Base-by-base conservation (phyloP, 2,888 invertebrate genomes). In the Drosophila longiperda region DNA sequence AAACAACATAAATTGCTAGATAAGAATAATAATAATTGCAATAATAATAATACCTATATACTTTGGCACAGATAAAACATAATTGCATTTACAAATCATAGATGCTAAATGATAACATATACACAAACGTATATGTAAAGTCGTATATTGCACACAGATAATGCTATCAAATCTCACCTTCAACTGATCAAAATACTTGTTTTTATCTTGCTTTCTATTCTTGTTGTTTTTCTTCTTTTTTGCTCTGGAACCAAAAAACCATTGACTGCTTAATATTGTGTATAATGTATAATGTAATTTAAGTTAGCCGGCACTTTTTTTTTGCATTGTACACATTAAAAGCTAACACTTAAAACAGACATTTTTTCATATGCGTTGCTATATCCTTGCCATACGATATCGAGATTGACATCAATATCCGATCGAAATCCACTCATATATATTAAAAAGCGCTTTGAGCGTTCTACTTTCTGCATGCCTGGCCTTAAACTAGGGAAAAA, bases 371-470 rank as follows among this genome's bases (percentile, higher is more conserved):
- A 89, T 88, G 85, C 88, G 73, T 85, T 89, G 73, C 90, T 85
- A 80, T 84, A 89, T 89, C 86, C 83, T 85, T 87, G 66, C 74
- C 60, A 20, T 34, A 11, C 50, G 58, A 38, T 33, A 71, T 59
- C 57, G 54, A 42, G 57, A 54, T 6, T 50, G 62, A n/a, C 50
- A 50, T 23, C 58, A 54, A 29, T 59, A 55, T 50, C 67, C 20
- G 53, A 79, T 69, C 64, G 45, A 42, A 42, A 64, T 57, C 59
- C 52, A 57, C 60, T 71, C 63, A 69, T 64, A 70, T 78, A 42
- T 73, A 65, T 70, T 76, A 85, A 82, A 88, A 85, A 88, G 83
- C 85, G 85, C 85, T 85, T 85, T 85, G 88, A 89, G 85, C 85
- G 85, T 80, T 78, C 80, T 80, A 85, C 66, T 73, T 89, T 87